These are phyloP conservation scores for Gallinago paraguaiae DNA, from an alignment of 2,113 vertebrate species.

Conservation along the genomic window DNA sequence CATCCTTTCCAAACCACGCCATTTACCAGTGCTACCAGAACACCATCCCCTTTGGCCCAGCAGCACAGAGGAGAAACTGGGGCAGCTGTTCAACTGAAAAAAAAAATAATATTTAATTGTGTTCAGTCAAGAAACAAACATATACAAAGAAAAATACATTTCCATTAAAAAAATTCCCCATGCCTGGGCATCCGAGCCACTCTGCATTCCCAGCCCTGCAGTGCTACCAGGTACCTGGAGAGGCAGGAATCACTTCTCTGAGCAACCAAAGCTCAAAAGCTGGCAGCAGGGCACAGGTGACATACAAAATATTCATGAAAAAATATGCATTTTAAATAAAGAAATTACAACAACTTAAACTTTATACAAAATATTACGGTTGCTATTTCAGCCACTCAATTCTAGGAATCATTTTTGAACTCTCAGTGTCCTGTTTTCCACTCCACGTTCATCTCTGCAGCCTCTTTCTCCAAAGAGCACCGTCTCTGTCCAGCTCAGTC, in stretches of 20 bases:
- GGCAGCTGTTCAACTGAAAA: not conserved
- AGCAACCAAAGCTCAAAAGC: not conserved
- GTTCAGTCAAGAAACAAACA: not conserved
- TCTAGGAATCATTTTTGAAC: not conserved
- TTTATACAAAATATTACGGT: constrained; percentile 12
- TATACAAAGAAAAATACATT: not conserved
- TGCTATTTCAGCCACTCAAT: not conserved
- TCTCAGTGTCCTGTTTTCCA: not conserved
- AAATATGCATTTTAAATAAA: constrained; percentile 47
- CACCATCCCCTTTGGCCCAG: not conserved
- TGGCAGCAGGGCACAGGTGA: not conserved
- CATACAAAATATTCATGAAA: not conserved
- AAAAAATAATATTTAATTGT: not conserved
- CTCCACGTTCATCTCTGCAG: not conserved
- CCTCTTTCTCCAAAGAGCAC: not conserved
- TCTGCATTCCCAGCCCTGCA: not conserved
- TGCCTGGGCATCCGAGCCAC: not conserved
- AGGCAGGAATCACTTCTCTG: not conserved
- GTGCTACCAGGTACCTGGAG: not conserved
- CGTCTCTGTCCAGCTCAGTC: constrained; percentile 58
- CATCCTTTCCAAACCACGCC: not conserved
- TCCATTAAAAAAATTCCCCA: not conserved
- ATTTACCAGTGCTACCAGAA: not conserved
- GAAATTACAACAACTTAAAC: not conserved
- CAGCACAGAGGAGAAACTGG: not conserved